A percentile compares a stretch with the other conserved stretches of the same genome.
Evolutionary conservation across 2,113 vertebrate genomes (phyloP).

Genomic region (Bufo bufo): DNA sequence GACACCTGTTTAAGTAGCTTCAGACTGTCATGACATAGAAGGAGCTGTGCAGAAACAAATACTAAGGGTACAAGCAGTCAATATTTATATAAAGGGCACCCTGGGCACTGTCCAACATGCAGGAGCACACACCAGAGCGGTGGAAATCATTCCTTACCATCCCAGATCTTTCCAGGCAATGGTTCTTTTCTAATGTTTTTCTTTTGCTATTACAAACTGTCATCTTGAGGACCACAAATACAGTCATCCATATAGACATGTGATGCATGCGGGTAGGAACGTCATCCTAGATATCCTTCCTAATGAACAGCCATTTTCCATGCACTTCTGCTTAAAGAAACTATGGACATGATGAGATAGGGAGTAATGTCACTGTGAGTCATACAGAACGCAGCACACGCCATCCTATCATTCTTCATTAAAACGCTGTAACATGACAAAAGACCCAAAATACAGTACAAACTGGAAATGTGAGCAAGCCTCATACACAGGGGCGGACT

Average conservation of each 20-base stretch:
- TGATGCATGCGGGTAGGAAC: no score
- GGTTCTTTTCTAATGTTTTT: no score
- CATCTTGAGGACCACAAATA: no score
- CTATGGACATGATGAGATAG: background rate
- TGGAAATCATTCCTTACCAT: no score
- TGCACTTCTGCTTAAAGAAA: background rate
- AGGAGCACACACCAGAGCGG: no score
- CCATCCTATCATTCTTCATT: background rate
- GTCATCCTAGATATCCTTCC: no score
- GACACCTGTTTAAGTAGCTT: constrained; percentile 27
- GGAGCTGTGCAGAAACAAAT: background rate
- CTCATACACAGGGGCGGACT: background rate
- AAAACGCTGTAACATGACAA: background rate
- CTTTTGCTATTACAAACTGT: no score
- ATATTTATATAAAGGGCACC: background rate
- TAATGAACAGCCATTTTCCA: no score
- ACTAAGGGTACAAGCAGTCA: background rate
- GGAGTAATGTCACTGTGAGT: background rate
- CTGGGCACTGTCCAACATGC: background rate
- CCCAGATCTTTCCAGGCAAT: no score
- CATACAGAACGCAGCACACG: background rate
- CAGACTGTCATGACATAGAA: background rate
- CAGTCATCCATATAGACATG: no score
- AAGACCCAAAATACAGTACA: background rate
- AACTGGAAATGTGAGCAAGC: background rate